Conservation (phyloP, 2,113 vertebrate species). For the Oceanites oceanicus region DNA sequence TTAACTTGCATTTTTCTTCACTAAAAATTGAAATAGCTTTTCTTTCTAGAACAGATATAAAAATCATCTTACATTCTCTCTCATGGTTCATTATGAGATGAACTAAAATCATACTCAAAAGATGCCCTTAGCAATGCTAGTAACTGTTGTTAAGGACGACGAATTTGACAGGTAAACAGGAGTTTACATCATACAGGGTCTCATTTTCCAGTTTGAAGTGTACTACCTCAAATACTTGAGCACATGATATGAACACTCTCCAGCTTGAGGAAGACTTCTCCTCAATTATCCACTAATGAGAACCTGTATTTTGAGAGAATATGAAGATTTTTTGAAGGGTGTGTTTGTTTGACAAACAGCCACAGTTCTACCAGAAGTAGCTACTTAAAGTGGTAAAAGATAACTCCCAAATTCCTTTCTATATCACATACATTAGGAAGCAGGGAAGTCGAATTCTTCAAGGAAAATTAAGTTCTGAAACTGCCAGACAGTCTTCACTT, state of each 20-base stretch:
- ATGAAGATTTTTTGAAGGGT: not conserved
- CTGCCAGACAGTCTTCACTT: not conserved
- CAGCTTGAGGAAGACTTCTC: not conserved
- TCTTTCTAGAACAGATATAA: not conserved
- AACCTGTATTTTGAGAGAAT: not conserved
- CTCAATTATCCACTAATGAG: not conserved
- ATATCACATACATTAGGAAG: not conserved
- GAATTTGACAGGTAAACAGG: not conserved
- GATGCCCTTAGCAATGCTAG: not conserved
- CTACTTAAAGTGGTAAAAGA: not conserved
- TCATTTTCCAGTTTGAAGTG: not conserved
- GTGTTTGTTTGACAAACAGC: rapidly evolving
- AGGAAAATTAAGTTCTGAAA: not conserved
- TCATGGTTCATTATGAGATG: not conserved
- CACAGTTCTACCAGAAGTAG: not conserved
- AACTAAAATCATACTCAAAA: not conserved
- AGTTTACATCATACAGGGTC: not conserved
- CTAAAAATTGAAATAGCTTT: not conserved
- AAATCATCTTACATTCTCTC: not conserved
- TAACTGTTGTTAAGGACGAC: not conserved
- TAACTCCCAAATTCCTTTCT: not conserved
- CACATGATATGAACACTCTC: not conserved
- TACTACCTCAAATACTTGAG: not conserved
- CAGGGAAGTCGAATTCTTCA: not conserved
- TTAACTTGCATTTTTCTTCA: not conserved